Conservation (phyloP, 2,888 invertebrate genomes). For the Eilema depressum region DNA sequence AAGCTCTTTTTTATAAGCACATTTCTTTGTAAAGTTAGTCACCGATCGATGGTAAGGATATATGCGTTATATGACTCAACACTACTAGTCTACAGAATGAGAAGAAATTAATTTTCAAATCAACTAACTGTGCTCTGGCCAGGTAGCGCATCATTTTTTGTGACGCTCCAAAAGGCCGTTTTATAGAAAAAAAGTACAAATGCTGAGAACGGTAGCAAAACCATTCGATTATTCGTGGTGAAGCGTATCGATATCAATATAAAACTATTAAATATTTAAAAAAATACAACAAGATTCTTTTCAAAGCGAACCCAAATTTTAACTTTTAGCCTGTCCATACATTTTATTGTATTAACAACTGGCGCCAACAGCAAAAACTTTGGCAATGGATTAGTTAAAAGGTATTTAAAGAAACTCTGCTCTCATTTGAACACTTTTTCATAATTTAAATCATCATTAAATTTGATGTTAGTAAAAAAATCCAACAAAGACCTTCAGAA, state of each 20-base stretch:
- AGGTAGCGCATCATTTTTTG: conserved; percentile 71
- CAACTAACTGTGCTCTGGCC: conserved; percentile 66
- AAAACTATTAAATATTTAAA: conserved; percentile 73
- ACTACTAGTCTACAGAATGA: conserved; percentile 72
- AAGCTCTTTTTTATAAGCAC: conserved; percentile 64
- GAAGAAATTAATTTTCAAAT: conserved; percentile 80
- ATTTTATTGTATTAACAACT: conserved; percentile 57
- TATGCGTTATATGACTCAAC: conserved; percentile 78
- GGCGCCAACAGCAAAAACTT: conserved; percentile 72
- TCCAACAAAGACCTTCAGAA: conserved; percentile 10
- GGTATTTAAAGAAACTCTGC: conserved; percentile 20
- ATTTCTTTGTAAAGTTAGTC: conserved; percentile 65
- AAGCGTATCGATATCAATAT: conserved; percentile 78
- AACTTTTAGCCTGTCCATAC: conserved; percentile 59
- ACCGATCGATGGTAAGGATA: conserved; percentile 71
- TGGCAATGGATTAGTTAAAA: conserved; percentile 39
- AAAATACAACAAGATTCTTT: conserved; percentile 62
- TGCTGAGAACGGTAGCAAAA: conserved; percentile 80
- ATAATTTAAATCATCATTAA: conserved; percentile 11
- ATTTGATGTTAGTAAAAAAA: background rate
- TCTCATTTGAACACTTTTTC: conserved; percentile 1
- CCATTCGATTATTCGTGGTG: conserved; percentile 74
- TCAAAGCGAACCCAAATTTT: conserved; percentile 55
- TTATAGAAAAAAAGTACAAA: conserved; percentile 60
- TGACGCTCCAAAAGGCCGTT: conserved; percentile 59